phyloP scores from a whole-genome alignment of 2,797 vertebrate species.

The Pantherophis vulpinus region DNA sequence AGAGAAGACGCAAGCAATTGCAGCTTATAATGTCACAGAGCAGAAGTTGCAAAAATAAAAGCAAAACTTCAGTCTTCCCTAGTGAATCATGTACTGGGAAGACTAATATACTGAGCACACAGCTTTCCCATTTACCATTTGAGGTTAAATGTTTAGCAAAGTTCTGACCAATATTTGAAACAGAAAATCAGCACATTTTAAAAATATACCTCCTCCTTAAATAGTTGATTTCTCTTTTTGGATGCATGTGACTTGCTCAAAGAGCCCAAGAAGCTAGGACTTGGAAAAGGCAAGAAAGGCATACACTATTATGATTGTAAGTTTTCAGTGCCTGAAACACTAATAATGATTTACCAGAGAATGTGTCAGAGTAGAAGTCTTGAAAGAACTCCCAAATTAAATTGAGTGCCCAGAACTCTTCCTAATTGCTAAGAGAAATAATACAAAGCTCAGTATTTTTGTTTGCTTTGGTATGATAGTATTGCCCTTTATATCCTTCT shows the following conservation, averaged over 20 bases:
- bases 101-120: not conserved
- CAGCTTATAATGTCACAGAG: not conserved
- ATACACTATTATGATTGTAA: not conserved
- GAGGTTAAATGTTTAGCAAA: not conserved
- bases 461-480: not conserved
- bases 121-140: not conserved
- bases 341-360: not conserved
- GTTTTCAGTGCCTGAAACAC: not conserved
- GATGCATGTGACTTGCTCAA: not conserved
- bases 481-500: not conserved
- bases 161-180: not conserved
- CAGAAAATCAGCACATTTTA: not conserved
- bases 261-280: not conserved
- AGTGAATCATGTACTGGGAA: not conserved
- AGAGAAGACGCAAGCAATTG: not conserved
- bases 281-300: not conserved
- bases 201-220: not conserved
- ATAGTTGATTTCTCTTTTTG: not conserved
- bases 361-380: not conserved
- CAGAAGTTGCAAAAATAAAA: not conserved
- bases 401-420: not conserved
- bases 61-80: not conserved
- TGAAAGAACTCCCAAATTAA: not conserved
- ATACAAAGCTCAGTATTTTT: conserved; percentile 3
- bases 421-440: conserved; percentile 8